Evolutionary conservation across 2,888 invertebrate genomes (phyloP).

Genomic region (Monoplex corrugatus): DNA sequence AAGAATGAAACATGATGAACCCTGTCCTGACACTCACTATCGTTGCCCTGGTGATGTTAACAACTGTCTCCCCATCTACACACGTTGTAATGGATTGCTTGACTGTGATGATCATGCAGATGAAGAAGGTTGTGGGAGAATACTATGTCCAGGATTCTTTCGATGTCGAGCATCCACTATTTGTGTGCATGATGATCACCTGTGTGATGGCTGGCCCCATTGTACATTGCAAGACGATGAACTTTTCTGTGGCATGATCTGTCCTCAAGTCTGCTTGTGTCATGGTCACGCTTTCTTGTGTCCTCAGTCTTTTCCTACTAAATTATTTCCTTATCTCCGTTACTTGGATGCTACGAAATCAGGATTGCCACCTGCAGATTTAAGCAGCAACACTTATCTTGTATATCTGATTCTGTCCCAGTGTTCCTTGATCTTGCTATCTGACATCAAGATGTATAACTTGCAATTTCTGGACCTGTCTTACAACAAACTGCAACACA

Average conservation of each 20-base stretch:
- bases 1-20: neutral
- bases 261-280: neutral
- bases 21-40: neutral
- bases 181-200: neutral
- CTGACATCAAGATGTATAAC: neutral
- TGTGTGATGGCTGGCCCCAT: slow-evolving; percentile 3
- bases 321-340: neutral
- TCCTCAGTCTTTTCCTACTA: neutral
- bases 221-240: neutral
- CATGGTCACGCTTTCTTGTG: neutral
- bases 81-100: neutral
- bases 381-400: neutral
- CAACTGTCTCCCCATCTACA: neutral
- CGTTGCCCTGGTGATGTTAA: neutral
- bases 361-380: neutral
- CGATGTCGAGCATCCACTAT: neutral
- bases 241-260: neutral
- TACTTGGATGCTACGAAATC: neutral
- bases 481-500: neutral
- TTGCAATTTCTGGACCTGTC: neutral
- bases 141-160: neutral
- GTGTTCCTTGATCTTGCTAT: neutral
- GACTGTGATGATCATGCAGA: neutral
- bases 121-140: slow-evolving; percentile 3
- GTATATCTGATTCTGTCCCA: neutral